Percentiles rank a stretch among this genome's conserved stretches.
These are phyloP conservation scores for Mesembrinibis cayennensis DNA, from an alignment of 2,113 vertebrate species.

Conservation along the genomic window DNA sequence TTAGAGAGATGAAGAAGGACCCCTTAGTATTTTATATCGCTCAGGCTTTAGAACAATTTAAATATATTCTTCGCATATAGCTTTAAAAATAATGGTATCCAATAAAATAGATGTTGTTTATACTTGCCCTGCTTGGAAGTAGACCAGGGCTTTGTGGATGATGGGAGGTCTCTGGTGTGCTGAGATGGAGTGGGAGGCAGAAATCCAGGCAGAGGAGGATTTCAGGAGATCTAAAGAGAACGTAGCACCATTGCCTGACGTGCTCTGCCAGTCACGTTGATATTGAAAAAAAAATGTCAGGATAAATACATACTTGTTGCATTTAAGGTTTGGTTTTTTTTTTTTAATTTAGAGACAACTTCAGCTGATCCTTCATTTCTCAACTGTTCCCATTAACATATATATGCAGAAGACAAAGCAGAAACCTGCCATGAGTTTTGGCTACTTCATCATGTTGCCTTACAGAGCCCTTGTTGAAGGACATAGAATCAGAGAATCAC, in stretches of 20 bases:
- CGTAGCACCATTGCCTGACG: neutral
- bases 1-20: neutral
- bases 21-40: neutral
- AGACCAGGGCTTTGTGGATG: neutral
- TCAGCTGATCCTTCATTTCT: neutral
- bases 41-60: neutral
- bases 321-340: neutral
- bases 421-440: neutral
- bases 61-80: neutral
- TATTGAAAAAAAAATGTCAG: neutral
- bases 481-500: neutral
- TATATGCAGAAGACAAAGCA: neutral
- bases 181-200: slow-evolving; percentile 4
- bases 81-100: neutral
- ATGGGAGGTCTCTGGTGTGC: rapidly evolving
- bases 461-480: neutral
- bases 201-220: neutral
- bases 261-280: neutral
- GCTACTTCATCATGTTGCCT: neutral
- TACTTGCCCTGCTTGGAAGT: neutral
- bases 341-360: neutral
- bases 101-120: neutral
- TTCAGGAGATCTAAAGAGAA: neutral
- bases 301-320: neutral
- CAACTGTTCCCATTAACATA: neutral